Percentiles rank a stretch among this genome's conserved stretches.
Evolutionary conservation across 2,888 invertebrate species (phyloP).

Genomic region (Cistogaster globosa): DNA sequence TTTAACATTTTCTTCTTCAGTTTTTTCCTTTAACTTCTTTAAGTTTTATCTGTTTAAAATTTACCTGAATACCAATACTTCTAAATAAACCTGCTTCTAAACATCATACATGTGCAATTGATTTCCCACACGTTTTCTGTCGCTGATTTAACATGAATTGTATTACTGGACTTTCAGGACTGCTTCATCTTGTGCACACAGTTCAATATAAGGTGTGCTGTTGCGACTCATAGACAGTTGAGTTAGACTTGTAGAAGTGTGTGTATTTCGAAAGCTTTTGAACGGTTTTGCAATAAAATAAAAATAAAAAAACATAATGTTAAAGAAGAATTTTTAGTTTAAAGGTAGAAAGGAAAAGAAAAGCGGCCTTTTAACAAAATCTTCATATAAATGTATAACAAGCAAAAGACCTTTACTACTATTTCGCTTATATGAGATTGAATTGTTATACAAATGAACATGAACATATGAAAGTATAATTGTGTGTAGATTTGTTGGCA

Average conservation of each 20-base stretch:
- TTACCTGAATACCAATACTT: conserved; percentile 39
- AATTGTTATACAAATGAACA: neutral
- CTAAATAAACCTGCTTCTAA: neutral
- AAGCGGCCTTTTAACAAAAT: neutral
- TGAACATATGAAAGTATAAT: neutral
- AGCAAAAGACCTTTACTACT: neutral
- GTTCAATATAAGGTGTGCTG: conserved; percentile 48
- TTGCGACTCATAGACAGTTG: conserved; percentile 1
- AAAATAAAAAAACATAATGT: conserved; percentile 2
- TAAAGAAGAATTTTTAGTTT: conserved; percentile 52
- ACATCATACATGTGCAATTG: conserved; percentile 6
- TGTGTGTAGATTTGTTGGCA: neutral
- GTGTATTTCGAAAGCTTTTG: conserved; percentile 61
- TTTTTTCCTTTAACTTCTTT: conserved; percentile 35
- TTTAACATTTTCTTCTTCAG: too few relatives aligned
- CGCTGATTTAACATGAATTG: conserved; percentile 66
- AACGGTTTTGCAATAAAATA: conserved; percentile 63
- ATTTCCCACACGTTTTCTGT: conserved; percentile 70
- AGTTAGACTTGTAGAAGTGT: conserved; percentile 28
- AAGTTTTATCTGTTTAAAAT: conserved; percentile 26
- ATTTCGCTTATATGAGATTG: neutral
- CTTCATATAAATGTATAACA: conserved; percentile 30
- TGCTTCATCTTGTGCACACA: conserved; percentile 32
- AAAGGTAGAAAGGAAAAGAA: neutral
- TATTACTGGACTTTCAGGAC: conserved; percentile 51